These are phyloP conservation scores for Cacoxenus indagator DNA, from an alignment of 2,888 invertebrate species.

Conservation along the genomic window DNA sequence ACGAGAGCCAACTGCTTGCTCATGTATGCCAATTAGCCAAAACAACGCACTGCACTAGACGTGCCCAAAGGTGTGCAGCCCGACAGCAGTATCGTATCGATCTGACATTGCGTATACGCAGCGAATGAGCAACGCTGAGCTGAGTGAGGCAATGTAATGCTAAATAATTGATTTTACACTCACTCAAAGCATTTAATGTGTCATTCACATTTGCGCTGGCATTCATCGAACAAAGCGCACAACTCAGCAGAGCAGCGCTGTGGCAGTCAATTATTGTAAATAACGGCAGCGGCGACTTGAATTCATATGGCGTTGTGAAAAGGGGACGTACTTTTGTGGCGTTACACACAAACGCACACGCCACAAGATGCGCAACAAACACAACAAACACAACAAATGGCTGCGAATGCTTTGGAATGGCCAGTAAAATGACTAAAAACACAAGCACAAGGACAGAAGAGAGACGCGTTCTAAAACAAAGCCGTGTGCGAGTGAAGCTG, in stretches of 20 bases:
- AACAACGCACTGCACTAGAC: not conserved
- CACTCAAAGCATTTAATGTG: constrained; percentile 43
- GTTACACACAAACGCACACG: not conserved
- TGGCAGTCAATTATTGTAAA: too few species aligned
- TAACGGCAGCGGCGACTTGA: not conserved
- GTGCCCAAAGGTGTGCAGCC: not conserved
- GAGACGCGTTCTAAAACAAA: not conserved
- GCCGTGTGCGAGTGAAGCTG: constrained; percentile 32
- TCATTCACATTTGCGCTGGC: constrained; percentile 25
- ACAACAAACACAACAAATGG: constrained; percentile 36
- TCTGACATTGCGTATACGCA: constrained; percentile 4
- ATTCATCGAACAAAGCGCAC: too few species aligned
- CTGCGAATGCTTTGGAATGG: constrained; percentile 16
- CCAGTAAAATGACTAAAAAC: constrained; percentile 18
- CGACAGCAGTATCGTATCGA: not conserved
- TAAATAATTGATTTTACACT: constrained; percentile 55
- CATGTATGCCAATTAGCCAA: not conserved
- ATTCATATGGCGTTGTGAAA: not conserved
- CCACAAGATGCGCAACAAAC: constrained; percentile 28
- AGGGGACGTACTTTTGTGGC: constrained; percentile 3
- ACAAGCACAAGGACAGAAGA: constrained; percentile 20
- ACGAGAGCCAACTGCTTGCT: not conserved
- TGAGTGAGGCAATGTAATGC: constrained; percentile 40
- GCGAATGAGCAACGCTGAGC: not conserved
- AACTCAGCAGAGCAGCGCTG: not conserved